These are phyloP conservation scores for Pseudotriccus pelzelni DNA, from an alignment of 2,797 vertebrate species.

Conservation along the genomic window DNA sequence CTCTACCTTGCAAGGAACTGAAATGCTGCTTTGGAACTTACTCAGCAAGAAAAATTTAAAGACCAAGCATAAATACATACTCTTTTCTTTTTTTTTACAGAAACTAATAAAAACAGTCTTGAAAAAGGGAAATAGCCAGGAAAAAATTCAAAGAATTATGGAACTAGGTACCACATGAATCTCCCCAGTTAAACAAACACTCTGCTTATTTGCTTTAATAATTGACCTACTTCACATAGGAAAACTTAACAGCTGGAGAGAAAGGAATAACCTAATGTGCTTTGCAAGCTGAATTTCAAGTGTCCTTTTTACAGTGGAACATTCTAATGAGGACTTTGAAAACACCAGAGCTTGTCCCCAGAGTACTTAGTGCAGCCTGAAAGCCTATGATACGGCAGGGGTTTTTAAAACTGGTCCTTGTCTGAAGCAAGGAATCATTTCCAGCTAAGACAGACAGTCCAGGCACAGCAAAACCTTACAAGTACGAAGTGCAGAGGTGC, in stretches of 20 bases:
- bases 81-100: neutral
- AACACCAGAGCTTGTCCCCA: neutral
- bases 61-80: neutral
- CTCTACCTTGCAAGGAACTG: neutral
- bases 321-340: neutral
- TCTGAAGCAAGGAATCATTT: neutral
- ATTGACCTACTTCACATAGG: neutral
- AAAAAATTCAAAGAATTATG: neutral
- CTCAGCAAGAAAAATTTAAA: neutral
- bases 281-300: neutral
- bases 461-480: neutral
- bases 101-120: neutral
- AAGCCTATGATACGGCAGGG: fast-evolving
- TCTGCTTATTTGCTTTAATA: neutral
- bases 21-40: neutral
- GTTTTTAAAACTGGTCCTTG: neutral
- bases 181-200: neutral
- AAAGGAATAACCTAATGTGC: neutral
- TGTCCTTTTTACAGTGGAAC: neutral
- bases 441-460: neutral
- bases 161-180: neutral
- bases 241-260: neutral
- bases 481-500: neutral
- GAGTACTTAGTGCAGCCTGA: neutral
- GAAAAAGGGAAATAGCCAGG: neutral